Base-by-base conservation (phyloP, 2,888 invertebrate species). In the Neoaliturus tenellus region DNA sequence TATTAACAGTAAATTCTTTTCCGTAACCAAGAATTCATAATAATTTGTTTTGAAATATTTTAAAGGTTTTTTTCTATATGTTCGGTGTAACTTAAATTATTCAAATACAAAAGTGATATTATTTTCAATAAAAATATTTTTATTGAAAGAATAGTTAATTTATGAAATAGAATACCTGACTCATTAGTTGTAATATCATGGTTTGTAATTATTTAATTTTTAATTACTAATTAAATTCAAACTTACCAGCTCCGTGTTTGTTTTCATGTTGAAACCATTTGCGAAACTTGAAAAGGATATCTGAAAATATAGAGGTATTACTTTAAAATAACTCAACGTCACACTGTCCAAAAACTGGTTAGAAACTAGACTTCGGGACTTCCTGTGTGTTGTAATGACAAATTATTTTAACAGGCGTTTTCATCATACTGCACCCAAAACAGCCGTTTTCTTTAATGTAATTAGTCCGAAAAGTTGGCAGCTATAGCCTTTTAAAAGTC, bases 221-320 rank as follows among this genome's bases (percentile, higher is more conserved):
- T 58, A 14, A 10, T 23, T 3, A 14, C 10, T 44, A 14, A 44
- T 14, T 44, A 44, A 39, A 0, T 5, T 20, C 35, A 71, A 12
- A 39, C 71, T 71, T 71, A 71, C 71, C 71, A 71, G 39, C 5
- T 39, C 71, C 12, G 33, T 33, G 25, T 71, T 71, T 20, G 23
- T 71, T 71, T 71, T 71, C 71, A 71, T 33, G n/a, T 39, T 39
- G 33, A 33, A 31, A 23, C 10, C 20, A 39, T 14, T n/a, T 39
- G 71, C 39, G 5, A 35, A n/a, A 39, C 39, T 20, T 71, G 12
- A 39, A 6, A 5, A 23, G 20, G 1, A 17, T 8, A 67, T 33
- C 71, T 71, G 39, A 39, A 71, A 71, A 20, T 23, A 51, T 51
- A 6, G 23, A 48, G n/a, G 8, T 4, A 6, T 44, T 44, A 8